phyloP scores from a whole-genome alignment of 1,140 invertebrate genomes.

The Maconellicoccus hirsutus region DNA sequence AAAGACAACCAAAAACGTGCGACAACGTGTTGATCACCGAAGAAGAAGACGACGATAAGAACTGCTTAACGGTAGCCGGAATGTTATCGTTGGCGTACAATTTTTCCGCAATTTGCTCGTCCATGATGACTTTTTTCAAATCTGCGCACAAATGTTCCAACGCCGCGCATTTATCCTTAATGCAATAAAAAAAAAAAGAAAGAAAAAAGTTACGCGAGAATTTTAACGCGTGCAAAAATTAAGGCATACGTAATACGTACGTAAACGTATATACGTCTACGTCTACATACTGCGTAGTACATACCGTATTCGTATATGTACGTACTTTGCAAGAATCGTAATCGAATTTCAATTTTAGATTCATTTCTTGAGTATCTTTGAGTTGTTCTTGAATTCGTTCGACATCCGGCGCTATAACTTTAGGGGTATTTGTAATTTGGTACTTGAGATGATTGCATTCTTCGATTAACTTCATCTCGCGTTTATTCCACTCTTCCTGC shows the following conservation, averaged over 20 bases:
- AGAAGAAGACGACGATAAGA: conserved; percentile 8
- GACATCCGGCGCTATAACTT: neutral
- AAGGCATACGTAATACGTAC: too few species aligned
- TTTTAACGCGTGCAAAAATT: too few species aligned
- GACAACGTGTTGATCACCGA: conserved; percentile 3
- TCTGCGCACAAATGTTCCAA: conserved; percentile 9
- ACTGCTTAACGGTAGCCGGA: conserved; percentile 11
- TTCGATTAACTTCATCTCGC: neutral
- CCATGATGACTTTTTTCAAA: conserved; percentile 17
- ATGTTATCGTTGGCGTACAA: conserved; percentile 14
- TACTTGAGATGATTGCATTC: conserved; percentile 3
- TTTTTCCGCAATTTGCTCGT: conserved; percentile 6
- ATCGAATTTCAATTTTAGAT: conserved; percentile 15
- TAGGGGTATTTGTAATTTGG: neutral
- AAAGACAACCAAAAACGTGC: neutral
- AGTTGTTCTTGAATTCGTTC: conserved; percentile 10
- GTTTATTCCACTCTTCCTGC: neutral
- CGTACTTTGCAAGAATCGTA: neutral
- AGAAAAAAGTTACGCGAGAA: too few species aligned
- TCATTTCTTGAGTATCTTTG: conserved; percentile 6
- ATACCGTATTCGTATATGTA: too few species aligned
- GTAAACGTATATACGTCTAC: too few species aligned
- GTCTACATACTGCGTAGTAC: too few species aligned
- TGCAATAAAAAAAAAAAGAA: neutral
- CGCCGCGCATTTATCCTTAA: neutral